Conservation (phyloP, 2,113 vertebrate genomes). For the Pterocles gutturalis region DNA sequence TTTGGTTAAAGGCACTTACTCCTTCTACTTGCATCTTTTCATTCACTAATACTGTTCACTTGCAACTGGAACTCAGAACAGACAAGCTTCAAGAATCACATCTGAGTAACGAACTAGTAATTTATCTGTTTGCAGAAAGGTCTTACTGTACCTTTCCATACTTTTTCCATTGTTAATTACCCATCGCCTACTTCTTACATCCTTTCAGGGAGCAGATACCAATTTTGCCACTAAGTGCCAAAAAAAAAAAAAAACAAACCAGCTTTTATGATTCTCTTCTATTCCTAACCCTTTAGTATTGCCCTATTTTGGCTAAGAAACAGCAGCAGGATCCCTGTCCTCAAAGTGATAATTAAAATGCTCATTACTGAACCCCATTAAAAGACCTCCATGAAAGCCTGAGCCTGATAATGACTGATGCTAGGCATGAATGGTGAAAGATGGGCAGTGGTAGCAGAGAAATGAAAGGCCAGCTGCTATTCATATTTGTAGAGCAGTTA, state of each 20-base stretch:
- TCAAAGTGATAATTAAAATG: slow-evolving; percentile 27
- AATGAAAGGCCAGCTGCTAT: not conserved
- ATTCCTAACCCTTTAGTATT: not conserved
- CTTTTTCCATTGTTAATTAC: not conserved
- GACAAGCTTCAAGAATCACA: not conserved
- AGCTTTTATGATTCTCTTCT: not conserved
- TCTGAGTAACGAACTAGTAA: not conserved
- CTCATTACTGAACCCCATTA: not conserved
- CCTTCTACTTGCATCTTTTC: not conserved
- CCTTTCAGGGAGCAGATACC: not conserved
- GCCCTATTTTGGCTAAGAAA: not conserved
- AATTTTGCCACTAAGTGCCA: not conserved
- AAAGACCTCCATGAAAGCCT: not conserved
- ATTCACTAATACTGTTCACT: not conserved
- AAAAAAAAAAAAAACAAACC: not conserved
- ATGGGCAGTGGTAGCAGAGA: not conserved
- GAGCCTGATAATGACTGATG: not conserved
- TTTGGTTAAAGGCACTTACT: not conserved
- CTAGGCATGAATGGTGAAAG: not conserved
- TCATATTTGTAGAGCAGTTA: not conserved
- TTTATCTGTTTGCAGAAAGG: not conserved
- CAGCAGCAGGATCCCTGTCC: not conserved
- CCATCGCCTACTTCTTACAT: not conserved
- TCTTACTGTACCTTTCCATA: not conserved
- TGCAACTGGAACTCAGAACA: not conserved